A percentile compares a stretch with the other conserved stretches of the same genome.
These are phyloP conservation scores for Cyclopterus lumpus DNA, from an alignment of 2,797 vertebrate species.

Conservation along the genomic window DNA sequence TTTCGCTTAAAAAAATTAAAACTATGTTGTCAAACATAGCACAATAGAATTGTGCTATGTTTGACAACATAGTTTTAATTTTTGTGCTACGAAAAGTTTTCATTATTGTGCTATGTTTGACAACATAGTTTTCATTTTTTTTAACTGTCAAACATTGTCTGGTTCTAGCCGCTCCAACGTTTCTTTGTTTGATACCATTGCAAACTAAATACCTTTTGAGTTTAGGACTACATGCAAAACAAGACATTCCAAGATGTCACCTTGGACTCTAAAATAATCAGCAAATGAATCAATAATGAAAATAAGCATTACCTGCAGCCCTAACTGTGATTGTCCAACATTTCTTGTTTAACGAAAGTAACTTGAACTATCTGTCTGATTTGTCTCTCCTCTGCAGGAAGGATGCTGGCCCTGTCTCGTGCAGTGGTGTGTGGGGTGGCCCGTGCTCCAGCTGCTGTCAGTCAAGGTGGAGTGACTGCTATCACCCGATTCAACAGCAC, in stretches of 20 bases:
- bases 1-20: too few species aligned
- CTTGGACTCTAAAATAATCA: not conserved
- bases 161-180: not conserved
- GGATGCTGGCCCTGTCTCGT: slow-evolving; percentile 82
- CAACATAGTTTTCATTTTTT: too few species aligned
- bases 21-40: too few species aligned
- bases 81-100: not conserved
- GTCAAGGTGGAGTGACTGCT: slow-evolving; percentile 63
- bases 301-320: not conserved
- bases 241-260: not conserved
- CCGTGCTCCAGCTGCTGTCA: slow-evolving; percentile 71
- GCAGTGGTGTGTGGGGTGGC: slow-evolving; percentile 68
- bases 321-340: not conserved
- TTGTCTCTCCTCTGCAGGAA: slow-evolving; percentile 49
- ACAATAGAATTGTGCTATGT: not conserved
- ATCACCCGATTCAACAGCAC: slow-evolving; percentile 82
- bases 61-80: too few species aligned
- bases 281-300: not conserved
- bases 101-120: too few species aligned
- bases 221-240: not conserved
- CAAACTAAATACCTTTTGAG: not conserved
- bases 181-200: not conserved
- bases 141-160: not conserved
- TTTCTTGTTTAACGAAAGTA: not conserved
- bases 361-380: not conserved